These are phyloP conservation scores for Trichogramma pretiosum DNA, from an alignment of 1,140 invertebrate species.

Conservation along the genomic window DNA sequence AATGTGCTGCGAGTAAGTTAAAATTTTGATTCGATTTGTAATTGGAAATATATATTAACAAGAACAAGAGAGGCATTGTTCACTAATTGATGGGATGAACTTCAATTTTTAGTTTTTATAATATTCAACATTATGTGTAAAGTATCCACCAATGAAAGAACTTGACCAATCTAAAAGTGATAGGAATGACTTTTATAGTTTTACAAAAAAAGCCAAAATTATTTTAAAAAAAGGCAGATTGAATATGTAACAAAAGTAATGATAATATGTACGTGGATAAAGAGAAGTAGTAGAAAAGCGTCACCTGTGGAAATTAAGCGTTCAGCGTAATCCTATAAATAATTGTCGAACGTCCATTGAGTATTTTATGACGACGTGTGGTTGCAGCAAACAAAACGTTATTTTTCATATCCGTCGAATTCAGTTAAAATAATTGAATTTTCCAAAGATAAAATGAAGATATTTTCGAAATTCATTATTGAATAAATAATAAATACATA, in stretches of 20 bases:
- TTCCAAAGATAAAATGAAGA: constrained; percentile 3
- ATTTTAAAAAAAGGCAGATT: constrained; percentile 1
- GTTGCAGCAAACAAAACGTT: constrained; percentile 44
- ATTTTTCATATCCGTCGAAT: constrained; percentile 1
- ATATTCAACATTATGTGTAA: too few species aligned
- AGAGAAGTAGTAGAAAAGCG: constrained; percentile 13
- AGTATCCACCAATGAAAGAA: too few species aligned
- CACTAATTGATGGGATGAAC: too few species aligned
- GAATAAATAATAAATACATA: constrained; percentile 2
- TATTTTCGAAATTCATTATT: background rate
- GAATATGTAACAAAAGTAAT: background rate
- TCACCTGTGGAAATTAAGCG: constrained; percentile 20
- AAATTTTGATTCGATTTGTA: too few species aligned
- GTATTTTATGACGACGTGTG: constrained; percentile 25
- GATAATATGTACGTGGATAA: constrained; percentile 1
- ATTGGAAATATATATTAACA: too few species aligned
- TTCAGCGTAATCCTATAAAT: constrained; percentile 13
- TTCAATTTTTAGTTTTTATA: too few species aligned
- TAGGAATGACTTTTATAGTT: too few species aligned
- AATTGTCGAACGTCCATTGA: background rate
- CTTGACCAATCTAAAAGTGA: too few species aligned
- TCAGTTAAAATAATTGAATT: constrained; percentile 6
- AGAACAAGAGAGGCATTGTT: too few species aligned
- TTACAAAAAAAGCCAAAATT: constrained; percentile 1
- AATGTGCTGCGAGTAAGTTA: too few species aligned